Evolutionary conservation across 2,888 invertebrate species (phyloP), one percentile per base, ranked within the genome.

Genomic region (Diplolepis rosae): DNA sequence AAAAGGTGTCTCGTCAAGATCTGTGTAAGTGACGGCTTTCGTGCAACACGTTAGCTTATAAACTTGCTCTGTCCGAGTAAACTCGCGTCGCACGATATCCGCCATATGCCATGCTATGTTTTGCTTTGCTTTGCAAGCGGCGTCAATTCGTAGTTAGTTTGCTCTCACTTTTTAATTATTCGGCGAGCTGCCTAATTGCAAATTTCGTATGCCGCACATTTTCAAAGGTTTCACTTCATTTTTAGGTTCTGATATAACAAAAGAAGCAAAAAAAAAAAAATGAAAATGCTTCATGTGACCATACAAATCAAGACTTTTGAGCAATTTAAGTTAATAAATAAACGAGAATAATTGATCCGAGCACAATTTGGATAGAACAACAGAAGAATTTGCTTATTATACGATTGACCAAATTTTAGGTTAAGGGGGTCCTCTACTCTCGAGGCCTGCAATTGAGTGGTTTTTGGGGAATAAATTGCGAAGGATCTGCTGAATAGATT

Each of bases 11-110:
- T 71, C 67, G 56, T 42, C 35, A 65, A 72, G 54, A 65, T 48
- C 52, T 70, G 48, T 65, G 68, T 70, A 76, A 73, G 69, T 76
- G 75, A 77, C 76, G 77, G 77, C 71, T 75, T 80, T 77, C 82
- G 79, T 82, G 82, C 76, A 61, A 72, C 76, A 74, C 78, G 76
- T 74, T 71, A 72, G 66, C 68, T 76, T 68, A 70, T 50, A 52
- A 56, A 61, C 67, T 24, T 54, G 67, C 69, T 66, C 69, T 72
- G 66, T 70, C 35, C 35, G 35, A 56, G 35, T 56, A 61, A 61
- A 61, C 56, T 61, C n/a, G 56, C 67, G 73, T 71, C 74, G 67
- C 69, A 68, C 66, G 74, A 70, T 74, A 71, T 70, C 67, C 65
- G 76, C 78, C 78, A 78, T 78, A 78, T 78, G 78, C 71, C 15